Base-by-base conservation (phyloP, 2,797 vertebrate species). In the Coluber constrictor region DNA sequence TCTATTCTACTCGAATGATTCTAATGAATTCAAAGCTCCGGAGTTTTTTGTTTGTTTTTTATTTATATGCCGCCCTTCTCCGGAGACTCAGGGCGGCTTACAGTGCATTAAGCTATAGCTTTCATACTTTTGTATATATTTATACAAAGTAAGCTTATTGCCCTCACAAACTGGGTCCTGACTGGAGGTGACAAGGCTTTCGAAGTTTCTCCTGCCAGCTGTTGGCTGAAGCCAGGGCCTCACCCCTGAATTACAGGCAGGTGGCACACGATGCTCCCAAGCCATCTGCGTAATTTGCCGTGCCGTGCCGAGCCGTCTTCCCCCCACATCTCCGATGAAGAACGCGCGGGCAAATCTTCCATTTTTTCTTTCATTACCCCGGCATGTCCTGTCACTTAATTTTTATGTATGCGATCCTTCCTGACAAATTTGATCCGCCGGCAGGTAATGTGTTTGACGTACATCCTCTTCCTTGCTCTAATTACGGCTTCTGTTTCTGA, bases 351-450 rank as follows among this genome's bases (percentile, higher is more conserved):
- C 97, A 98, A 97, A 97, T 97, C 97, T 97, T 97, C 96, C 97
- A 18, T 37, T 98, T 97, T 97, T 97, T 96, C 97, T 97, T 98
- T 97, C 97, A 98, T 98, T 98, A 98, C 92, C 95, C 96, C 96
- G 95, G 97, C 98, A 87, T 97, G 97, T 97, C 97, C 98, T 98
- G 98, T 98, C 97, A 98, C 98, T 98, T 98, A 97, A 97, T 98
- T 98, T 97, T 97, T 97, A 97, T 98, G 97, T 98, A 97, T 97
- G 97, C 97, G 96, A 97, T 97, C 97, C 97, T 97, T 96, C 96
- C 97, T 98, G 98, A 98, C 98, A 98, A 98, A 98, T 97, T 97
- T 97, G 98, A 98, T 97, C 97, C 97, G 97, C 97, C 97, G 97
- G 97, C 97, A 96, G 96, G 97, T 98, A 97, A 98, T 98, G 97